These are phyloP conservation scores for Pilophorus perplexus DNA, from an alignment of 2,888 invertebrate genomes.

Conservation along the genomic window DNA sequence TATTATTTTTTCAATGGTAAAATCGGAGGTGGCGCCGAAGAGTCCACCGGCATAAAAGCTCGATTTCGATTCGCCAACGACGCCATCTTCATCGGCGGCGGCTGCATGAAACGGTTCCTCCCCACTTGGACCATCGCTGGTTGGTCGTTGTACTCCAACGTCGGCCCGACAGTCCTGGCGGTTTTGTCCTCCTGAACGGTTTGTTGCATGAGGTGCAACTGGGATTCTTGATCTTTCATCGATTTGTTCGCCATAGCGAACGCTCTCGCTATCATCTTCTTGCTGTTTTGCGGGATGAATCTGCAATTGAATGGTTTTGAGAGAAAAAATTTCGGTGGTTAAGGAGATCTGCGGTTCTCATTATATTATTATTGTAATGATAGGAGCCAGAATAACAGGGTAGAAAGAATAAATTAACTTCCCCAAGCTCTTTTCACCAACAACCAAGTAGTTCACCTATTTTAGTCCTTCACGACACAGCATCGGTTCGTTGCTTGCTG, in stretches of 20 bases:
- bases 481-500: too few relatives aligned
- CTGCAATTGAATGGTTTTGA: too few relatives aligned
- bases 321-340: too few relatives aligned
- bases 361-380: too few relatives aligned
- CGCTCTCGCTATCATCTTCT: conserved; percentile 40
- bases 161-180: background rate
- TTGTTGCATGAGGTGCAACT: background rate
- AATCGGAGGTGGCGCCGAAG: conserved; percentile 4
- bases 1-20: background rate
- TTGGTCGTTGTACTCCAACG: conserved; percentile 2
- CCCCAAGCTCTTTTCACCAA: too few relatives aligned
- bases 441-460: too few relatives aligned
- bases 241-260: conserved; percentile 6
- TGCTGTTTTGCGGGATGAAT: conserved; percentile 38
- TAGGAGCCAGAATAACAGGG: too few relatives aligned
- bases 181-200: background rate
- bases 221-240: background rate
- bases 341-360: too few relatives aligned
- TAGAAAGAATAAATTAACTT: too few relatives aligned
- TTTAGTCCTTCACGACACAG: too few relatives aligned
- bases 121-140: conserved; percentile 13
- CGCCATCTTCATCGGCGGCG: conserved; percentile 19
- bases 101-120: background rate
- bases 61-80: conserved; percentile 12
- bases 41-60: background rate